phyloP scores from a whole-genome alignment of 1,140 invertebrate genomes.

The Drosophila busckii region DNA sequence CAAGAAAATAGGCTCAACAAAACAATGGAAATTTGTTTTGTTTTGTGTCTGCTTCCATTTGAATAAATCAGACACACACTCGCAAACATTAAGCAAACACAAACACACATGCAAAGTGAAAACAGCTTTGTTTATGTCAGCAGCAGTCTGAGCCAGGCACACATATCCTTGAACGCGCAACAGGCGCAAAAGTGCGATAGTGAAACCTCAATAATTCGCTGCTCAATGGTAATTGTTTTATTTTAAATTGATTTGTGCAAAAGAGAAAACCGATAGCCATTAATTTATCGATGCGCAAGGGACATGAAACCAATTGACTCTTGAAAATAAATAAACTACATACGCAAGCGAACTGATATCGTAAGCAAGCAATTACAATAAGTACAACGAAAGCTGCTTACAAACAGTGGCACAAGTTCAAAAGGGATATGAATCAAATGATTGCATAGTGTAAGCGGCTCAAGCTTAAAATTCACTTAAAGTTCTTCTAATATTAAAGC shows the following conservation, averaged over 20 bases:
- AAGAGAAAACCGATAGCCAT: no score
- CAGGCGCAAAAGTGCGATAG: slow-evolving; percentile 12
- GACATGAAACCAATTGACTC: no score
- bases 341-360: no score
- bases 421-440: no score
- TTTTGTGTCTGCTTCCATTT: slow-evolving; percentile 41
- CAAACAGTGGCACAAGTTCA: no score
- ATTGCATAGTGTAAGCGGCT: no score
- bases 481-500: no score
- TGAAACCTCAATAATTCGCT: slow-evolving; percentile 21
- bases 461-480: no score
- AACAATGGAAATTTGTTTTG: slow-evolving; percentile 42
- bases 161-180: slow-evolving; percentile 39
- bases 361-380: no score
- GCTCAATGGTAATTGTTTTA: slow-evolving; percentile 39
- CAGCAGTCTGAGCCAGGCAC: slow-evolving; percentile 8
- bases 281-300: no score
- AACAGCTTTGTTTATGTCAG: neutral
- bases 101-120: neutral
- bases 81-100: slow-evolving; percentile 4
- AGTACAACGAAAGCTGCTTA: no score
- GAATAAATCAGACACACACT: slow-evolving; percentile 18
- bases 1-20: slow-evolving; percentile 28
- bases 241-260: slow-evolving; percentile 31
- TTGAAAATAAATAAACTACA: no score